These are phyloP conservation scores for Tryphoninae sp. DNA, from an alignment of 2,888 invertebrate genomes.

Conservation along the genomic window DNA sequence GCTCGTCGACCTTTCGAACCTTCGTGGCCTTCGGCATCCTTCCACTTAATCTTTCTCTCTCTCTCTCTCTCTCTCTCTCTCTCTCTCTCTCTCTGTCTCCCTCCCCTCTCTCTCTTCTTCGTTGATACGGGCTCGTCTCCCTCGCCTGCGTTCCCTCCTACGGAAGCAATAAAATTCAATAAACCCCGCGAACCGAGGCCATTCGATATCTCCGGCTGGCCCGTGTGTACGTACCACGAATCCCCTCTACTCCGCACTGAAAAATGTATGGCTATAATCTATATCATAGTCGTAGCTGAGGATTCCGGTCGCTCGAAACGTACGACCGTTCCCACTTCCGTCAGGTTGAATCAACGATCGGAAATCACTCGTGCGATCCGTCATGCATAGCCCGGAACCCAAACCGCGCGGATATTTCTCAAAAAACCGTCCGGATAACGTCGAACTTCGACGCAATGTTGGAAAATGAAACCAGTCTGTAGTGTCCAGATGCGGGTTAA, in stretches of 20 bases:
- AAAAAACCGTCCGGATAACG: no score
- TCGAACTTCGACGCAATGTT: no score
- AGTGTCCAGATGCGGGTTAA: no score
- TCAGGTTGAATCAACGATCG: slow-evolving; percentile 47
- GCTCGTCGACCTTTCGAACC: slow-evolving; percentile 30
- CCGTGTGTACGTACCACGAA: not conserved
- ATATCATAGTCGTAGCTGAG: slow-evolving; percentile 7
- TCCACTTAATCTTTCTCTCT: slow-evolving; percentile 6
- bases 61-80: not conserved
- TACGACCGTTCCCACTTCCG: slow-evolving; percentile 13
- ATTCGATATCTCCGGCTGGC: slow-evolving; percentile 40
- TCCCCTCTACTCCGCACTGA: no score
- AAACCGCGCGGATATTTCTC: not conserved
- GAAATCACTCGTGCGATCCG: slow-evolving; percentile 14
- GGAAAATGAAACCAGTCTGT: no score
- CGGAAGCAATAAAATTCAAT: slow-evolving; percentile 61
- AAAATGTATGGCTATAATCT: no score
- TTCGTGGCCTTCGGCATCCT: slow-evolving; percentile 2
- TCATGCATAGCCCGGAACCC: not conserved
- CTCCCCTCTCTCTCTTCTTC: slow-evolving; percentile 1
- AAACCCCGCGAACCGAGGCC: slow-evolving; percentile 34
- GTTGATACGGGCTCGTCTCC: not conserved
- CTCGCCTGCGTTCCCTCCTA: slow-evolving; percentile 5
- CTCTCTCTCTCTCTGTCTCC: not conserved
- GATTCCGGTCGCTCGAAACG: not conserved